Conservation (phyloP, 2,888 invertebrate species). For the Cephus spinipes region DNA sequence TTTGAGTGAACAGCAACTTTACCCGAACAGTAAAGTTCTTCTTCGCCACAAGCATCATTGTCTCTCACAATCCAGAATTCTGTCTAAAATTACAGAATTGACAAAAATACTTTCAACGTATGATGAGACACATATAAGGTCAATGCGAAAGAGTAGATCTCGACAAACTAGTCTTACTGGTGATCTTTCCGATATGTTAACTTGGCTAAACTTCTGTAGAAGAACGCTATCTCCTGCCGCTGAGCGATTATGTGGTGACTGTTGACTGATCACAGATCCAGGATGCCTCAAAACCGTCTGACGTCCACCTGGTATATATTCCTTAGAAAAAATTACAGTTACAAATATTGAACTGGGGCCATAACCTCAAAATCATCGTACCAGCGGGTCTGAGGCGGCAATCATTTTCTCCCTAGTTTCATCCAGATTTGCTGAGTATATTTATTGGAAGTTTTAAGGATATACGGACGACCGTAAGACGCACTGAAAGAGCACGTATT, state of each 20-base stretch:
- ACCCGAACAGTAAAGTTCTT: constrained; percentile 89
- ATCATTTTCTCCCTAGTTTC: constrained; percentile 86
- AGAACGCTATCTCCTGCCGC: constrained; percentile 75
- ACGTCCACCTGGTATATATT: constrained; percentile 90
- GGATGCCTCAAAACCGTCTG: constrained; percentile 83
- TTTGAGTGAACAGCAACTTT: constrained; percentile 77
- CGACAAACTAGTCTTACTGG: constrained; percentile 42
- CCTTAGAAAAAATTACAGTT: constrained; percentile 68
- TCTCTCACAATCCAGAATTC: constrained; percentile 68
- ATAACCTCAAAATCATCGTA: constrained; percentile 56
- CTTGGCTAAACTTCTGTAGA: constrained; percentile 80
- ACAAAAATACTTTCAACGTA: neutral
- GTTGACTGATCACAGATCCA: constrained; percentile 72
- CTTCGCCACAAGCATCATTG: constrained; percentile 73
- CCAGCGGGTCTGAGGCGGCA: constrained; percentile 92
- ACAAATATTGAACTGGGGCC: neutral
- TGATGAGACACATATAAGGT: neutral
- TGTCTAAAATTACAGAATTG: constrained; percentile 40
- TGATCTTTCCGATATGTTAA: constrained; percentile 75
- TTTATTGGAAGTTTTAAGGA: constrained; percentile 15
- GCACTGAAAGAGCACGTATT: neutral
- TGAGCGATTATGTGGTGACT: constrained; percentile 65
- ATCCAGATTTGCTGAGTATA: constrained; percentile 84
- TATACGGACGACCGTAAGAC: neutral
- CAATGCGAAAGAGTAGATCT: neutral